A percentile compares a stretch with the other conserved stretches of the same genome.
Conservation (phyloP, 2,797 vertebrate genomes). For the Hozukius guyotensis region DNA sequence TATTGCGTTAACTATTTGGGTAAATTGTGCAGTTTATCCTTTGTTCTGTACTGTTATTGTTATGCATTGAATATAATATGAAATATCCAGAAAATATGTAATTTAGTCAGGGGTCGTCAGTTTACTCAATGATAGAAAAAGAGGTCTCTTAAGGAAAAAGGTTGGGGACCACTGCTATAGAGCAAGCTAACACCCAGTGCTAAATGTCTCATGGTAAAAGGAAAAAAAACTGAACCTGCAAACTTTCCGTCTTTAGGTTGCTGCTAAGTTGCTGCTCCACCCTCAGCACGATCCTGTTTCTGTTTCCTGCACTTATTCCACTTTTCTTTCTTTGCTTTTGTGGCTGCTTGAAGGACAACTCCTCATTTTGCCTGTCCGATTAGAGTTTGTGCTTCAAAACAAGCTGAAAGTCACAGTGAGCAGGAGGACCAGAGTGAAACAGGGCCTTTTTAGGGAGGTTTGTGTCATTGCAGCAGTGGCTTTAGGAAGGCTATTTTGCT, state of each 20-base stretch:
- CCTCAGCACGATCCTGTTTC: not conserved
- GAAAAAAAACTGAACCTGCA: not conserved
- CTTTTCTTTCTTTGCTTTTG: not conserved
- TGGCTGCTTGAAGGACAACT: not conserved
- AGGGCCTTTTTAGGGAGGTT: not conserved
- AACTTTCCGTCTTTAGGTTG: not conserved
- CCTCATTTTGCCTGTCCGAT: not conserved
- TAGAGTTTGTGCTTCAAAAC: conserved; percentile 4
- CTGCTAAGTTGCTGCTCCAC: not conserved
- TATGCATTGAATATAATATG: too few relatives aligned
- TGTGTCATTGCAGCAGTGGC: not conserved
- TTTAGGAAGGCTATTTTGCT: not conserved
- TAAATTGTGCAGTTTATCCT: too few relatives aligned
- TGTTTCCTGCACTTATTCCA: not conserved
- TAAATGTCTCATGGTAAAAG: not conserved
- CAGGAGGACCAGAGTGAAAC: not conserved
- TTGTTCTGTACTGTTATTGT: too few relatives aligned
- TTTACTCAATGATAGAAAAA: too few relatives aligned
- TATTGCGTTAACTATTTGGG: too few relatives aligned
- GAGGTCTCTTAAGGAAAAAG: too few relatives aligned
- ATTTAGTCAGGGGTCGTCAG: too few relatives aligned
- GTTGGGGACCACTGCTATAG: not conserved
- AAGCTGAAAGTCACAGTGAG: not conserved
- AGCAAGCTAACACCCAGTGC: too few relatives aligned
- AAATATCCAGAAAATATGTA: too few relatives aligned